Base-by-base conservation (phyloP, 2,113 vertebrate genomes). In the Manacus vitellinus region DNA sequence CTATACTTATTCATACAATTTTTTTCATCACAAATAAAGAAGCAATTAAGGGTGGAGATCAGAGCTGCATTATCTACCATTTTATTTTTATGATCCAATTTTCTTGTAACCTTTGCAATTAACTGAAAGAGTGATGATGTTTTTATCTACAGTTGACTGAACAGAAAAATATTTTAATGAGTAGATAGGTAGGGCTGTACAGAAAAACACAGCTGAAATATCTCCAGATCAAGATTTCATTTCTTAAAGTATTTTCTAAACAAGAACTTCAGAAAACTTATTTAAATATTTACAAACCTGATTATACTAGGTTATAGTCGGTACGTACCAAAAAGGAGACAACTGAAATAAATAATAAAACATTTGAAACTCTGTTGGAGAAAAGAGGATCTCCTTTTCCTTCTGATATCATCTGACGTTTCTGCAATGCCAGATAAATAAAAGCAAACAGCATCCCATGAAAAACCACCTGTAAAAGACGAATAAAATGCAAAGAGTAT, bases 371-470 rank as follows among this genome's bases (percentile, higher is more conserved):
- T 97, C 97, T 99, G 96, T 59, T 98, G 85, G 99, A 98, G 96
- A 99, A 99, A 31, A 99, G 98, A 44, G 98, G 96, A 70, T 99
- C 99, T 96, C 99, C 99, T 97, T 99, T 99, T 86, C 98, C 98
- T 97, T 99, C 99, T 6, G 98, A 98, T 84, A 99, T 98, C 68
- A 98, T 92, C 96, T 99, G 99, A 52, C 66, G 94, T 95, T 99
- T 99, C 98, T 99, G 99, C 65, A 99, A 97, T 77, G 98, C 97
- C 98, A 99, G 97, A 95, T 99, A 99, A 95, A 99, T 84, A 89
- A 99, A 99, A 96, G 99, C 99, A 93, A 99, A 99, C 24, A 99
- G 68, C 99, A 99, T 99, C 30, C 99, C 99, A 51, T 99, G 98
- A 88, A 99, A 98, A 95, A 99, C 99, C 28, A 98, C 99, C 99